phyloP scores from a whole-genome alignment of 2,888 invertebrate species.

The Pycnomerus fuliginosus region DNA sequence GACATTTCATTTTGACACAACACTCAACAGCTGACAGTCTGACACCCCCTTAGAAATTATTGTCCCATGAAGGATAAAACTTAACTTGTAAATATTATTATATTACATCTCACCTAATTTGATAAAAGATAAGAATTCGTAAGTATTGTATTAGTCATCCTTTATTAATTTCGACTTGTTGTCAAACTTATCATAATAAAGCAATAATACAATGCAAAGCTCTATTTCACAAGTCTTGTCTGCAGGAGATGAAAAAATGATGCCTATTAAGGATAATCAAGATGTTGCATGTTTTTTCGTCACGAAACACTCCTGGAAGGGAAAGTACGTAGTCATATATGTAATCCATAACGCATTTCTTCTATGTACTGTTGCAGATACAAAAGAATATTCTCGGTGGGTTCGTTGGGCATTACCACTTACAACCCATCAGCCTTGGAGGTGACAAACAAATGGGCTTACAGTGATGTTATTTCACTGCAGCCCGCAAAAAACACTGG shows the following conservation, averaged over 20 bases:
- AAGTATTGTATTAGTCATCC: no score
- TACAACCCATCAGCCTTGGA: conserved; percentile 91
- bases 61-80: no score
- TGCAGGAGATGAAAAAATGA: conserved; percentile 63
- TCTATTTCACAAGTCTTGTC: no score
- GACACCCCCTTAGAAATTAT: no score
- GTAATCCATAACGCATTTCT: conserved; percentile 1
- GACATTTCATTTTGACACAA: no score
- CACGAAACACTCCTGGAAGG: conserved; percentile 98
- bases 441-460: conserved; percentile 92
- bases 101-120: no score
- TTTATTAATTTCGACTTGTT: no score
- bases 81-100: no score
- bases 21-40: no score
- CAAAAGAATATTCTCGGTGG: conserved; percentile 95
- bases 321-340: conserved; percentile 67
- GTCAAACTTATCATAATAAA: no score
- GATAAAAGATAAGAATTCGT: no score
- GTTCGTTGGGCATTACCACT: conserved; percentile 92
- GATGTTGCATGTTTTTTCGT: conserved; percentile 97
- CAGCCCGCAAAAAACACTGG: conserved; percentile 53
- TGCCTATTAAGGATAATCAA: conserved; percentile 86
- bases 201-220: no score
- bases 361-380: conserved; percentile 62
- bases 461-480: conserved; percentile 44